Evolutionary conservation across 2,888 invertebrate species (phyloP).

Genomic region (Tetragonisca angustula): DNA sequence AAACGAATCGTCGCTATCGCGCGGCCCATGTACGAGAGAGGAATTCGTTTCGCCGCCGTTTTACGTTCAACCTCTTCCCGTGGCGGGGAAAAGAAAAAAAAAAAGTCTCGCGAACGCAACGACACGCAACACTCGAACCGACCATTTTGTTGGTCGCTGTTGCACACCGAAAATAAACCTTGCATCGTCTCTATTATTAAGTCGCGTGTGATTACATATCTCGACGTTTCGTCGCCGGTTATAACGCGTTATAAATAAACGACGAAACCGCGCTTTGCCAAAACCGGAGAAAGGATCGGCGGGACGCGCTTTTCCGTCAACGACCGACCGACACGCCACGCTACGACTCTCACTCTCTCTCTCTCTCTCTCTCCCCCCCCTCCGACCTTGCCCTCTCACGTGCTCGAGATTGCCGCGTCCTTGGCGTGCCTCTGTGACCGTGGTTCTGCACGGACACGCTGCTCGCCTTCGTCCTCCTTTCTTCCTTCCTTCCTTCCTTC

Average conservation of each 20-base stretch:
- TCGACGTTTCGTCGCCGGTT: constrained; percentile 21
- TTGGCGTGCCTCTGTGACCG: not conserved
- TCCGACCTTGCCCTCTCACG: constrained; percentile 20
- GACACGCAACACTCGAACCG: too few species aligned
- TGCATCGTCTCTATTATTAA: constrained; percentile 54
- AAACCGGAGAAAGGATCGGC: not conserved
- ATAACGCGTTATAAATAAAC: constrained; percentile 28
- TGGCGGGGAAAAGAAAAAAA: not conserved
- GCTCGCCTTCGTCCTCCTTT: not conserved
- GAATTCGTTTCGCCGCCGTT: not conserved
- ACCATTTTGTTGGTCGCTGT: not conserved
- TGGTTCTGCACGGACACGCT: not conserved
- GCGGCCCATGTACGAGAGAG: too few species aligned
- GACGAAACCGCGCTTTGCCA: not conserved
- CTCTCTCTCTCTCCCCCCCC: not conserved
- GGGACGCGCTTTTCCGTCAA: not conserved
- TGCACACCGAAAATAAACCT: constrained; percentile 44
- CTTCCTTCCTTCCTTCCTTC: too few species aligned
- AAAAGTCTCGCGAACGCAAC: not conserved
- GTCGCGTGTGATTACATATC: constrained; percentile 26
- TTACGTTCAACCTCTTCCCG: too few species aligned
- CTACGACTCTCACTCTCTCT: not conserved
- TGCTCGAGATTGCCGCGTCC: constrained; percentile 1
- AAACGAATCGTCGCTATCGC: too few species aligned
- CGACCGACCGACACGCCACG: not conserved